Conservation (phyloP, 1,140 invertebrate species). For the Caerostris darwini region DNA sequence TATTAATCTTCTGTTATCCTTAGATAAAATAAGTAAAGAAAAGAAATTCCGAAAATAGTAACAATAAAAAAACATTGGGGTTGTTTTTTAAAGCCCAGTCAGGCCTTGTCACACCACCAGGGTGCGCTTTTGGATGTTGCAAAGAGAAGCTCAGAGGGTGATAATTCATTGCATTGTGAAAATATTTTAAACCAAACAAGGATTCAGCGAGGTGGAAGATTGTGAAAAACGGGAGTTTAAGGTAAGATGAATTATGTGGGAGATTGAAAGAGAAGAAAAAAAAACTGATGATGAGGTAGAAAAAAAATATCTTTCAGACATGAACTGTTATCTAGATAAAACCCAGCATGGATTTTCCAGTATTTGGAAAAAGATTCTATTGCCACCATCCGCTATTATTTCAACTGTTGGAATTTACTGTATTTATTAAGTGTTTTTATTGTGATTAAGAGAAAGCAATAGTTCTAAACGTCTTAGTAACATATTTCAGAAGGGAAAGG, state of each 20-base stretch:
- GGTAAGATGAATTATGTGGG: not conserved
- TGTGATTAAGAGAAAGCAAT: no score
- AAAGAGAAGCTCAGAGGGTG: not conserved
- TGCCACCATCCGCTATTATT: not conserved
- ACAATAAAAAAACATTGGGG: no score
- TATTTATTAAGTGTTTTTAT: not conserved
- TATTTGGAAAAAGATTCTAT: not conserved
- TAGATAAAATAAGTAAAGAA: not conserved
- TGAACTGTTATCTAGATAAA: not conserved
- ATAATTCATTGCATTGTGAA: slow-evolving; percentile 73
- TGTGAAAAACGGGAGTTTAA: not conserved
- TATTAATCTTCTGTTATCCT: slow-evolving; percentile 72
- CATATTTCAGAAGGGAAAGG: no score
- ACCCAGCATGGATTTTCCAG: not conserved
- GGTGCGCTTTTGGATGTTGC: slow-evolving; percentile 30
- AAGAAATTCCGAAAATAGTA: slow-evolving; percentile 26
- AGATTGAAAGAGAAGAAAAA: no score
- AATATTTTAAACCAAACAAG: slow-evolving; percentile 56
- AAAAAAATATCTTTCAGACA: not conserved
- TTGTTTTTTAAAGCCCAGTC: slow-evolving; percentile 28
- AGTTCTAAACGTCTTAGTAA: no score
- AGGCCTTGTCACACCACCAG: slow-evolving; percentile 52
- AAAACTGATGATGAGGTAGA: not conserved
- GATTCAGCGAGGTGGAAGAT: slow-evolving; percentile 44
- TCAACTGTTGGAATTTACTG: not conserved